A percentile compares a stretch with the other conserved stretches of the same genome.
Conservation (phyloP, 2,888 invertebrate species). For the Apantesis nais region DNA sequence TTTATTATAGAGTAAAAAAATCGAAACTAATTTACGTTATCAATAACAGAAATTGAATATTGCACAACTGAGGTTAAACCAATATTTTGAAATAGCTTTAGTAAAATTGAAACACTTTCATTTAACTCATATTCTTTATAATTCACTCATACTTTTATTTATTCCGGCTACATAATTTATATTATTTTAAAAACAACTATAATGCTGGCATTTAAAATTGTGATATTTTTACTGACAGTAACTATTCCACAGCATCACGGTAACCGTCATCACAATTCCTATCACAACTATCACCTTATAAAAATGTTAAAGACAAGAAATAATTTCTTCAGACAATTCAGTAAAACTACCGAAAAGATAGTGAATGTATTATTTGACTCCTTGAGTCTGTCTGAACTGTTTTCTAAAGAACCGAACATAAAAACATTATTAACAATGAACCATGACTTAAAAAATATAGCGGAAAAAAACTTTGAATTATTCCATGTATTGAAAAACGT, state of each 20-base stretch:
- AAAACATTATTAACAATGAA: constrained; percentile 50
- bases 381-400: constrained; percentile 45
- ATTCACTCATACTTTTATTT: neutral
- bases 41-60: neutral
- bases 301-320: constrained; percentile 31
- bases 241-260: constrained; percentile 18
- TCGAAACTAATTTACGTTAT: neutral
- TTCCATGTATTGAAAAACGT: constrained; percentile 41
- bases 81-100: neutral
- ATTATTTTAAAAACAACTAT: constrained; percentile 8
- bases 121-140: constrained; percentile 1
- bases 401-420: constrained; percentile 37
- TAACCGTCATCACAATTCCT: neutral
- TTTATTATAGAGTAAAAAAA: neutral
- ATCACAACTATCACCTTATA: constrained; percentile 3
- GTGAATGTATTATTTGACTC: constrained; percentile 52
- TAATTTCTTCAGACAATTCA: constrained; percentile 44
- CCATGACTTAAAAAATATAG: constrained; percentile 47
- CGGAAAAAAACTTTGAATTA: constrained; percentile 44
- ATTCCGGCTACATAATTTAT: neutral
- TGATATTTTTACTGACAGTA: constrained; percentile 1
- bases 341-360: constrained; percentile 42
- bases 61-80: neutral
- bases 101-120: constrained; percentile 2
- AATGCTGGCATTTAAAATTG: constrained; percentile 7